Base-by-base conservation (phyloP, 2,113 vertebrate genomes). In the Micromys minutus region DNA sequence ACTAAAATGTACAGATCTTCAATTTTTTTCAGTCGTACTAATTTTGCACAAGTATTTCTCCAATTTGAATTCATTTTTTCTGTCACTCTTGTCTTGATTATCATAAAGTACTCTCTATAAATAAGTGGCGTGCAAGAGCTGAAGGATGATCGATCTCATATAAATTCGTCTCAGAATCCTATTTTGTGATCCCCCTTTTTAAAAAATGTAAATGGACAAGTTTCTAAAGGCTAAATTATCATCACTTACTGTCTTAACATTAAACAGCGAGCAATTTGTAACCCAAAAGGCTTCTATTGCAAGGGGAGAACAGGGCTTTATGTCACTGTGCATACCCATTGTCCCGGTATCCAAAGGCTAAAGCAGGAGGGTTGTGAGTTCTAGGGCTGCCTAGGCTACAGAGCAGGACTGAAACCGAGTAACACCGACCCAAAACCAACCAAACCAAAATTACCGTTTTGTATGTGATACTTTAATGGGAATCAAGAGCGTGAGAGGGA, bases 1-100 rank as follows among this genome's bases (percentile, higher is more conserved):
- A 36, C 45, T 89, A 93, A 94, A n/a, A 81, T 57, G 83, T 93
- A n/a, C 36, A 77, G 5, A 76, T 81, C 80, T 95, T 85, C 26
- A 3, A 12, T 77, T 15, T 85, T 4, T n/a, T 39, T 95, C 63
- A 92, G 55, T 45, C 89, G 36, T 85, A 45, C 47, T 89, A 80
- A 93, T 69, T 89, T 94, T 89, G 17, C 31, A 26, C 52, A 89
- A 94, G 13, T 81, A 52, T 71, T 94, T 19, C 31, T 92, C 94
- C 16, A 47, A 74, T 91, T 91, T 93, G 77, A 75, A 93, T 91
- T 92, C 45, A 39, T 95, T 76, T 93, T 93, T 93, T 50, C 57
- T 96, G 34, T 88, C 57, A 84, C 81, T 84, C 85, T 90, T 89
- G 24, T 59, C 80, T 84, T 89, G 63, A 87, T 87, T 90, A 47